Conservation (phyloP, 2,113 vertebrate genomes). For the Strix aluco region DNA sequence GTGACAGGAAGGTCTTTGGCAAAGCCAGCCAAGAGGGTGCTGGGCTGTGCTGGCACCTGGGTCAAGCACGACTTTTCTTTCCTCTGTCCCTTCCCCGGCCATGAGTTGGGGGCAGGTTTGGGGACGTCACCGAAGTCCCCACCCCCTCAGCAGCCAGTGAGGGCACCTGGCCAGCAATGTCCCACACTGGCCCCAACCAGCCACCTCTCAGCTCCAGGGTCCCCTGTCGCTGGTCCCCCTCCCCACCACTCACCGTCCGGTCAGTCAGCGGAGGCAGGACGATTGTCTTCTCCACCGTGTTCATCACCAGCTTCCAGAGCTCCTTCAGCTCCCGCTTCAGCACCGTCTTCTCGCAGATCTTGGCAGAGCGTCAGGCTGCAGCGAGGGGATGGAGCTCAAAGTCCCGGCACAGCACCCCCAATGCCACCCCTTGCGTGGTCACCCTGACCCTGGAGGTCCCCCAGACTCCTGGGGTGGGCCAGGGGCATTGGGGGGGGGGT, state of each 20-base stretch:
- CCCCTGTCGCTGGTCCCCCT: not conserved
- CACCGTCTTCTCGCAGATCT: constrained; percentile 96
- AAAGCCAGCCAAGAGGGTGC: not conserved
- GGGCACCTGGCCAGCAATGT: not conserved
- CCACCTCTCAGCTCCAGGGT: not conserved
- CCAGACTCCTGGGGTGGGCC: not conserved
- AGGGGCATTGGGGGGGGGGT: not conserved
- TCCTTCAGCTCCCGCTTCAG: constrained; percentile 86
- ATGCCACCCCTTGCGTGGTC: not conserved
- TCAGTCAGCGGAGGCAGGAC: constrained; percentile 94
- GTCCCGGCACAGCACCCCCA: accelerated
- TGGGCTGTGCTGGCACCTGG: not conserved
- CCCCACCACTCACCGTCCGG: constrained; percentile 87
- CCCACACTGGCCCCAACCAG: not conserved
- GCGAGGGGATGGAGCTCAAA: not conserved
- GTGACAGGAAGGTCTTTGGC: not conserved
- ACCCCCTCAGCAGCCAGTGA: too few relatives aligned
- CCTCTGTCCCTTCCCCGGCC: not conserved
- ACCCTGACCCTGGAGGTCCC: not conserved
- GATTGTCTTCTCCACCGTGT: constrained; percentile 94
- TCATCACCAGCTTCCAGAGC: constrained; percentile 98
- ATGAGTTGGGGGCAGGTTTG: not conserved
- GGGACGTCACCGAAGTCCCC: accelerated
- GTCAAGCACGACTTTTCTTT: not conserved
- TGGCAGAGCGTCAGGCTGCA: constrained; percentile 90